Base-by-base conservation (phyloP, 2,888 invertebrate genomes). In the Euplexia lucipara region DNA sequence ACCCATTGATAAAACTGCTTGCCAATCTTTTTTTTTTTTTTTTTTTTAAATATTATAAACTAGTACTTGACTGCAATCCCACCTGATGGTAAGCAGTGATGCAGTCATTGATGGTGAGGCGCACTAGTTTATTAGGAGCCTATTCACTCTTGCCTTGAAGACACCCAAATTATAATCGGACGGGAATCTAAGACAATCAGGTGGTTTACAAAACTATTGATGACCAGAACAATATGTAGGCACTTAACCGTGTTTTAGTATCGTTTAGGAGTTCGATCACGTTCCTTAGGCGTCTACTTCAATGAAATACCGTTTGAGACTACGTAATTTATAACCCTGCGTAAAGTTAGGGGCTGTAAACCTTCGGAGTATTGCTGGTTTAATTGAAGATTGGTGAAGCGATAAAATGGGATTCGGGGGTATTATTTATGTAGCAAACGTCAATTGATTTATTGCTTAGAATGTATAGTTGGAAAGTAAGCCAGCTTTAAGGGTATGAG, bases 251-350 rank as follows among this genome's bases (percentile, higher is more conserved):
- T 41, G 12, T 44, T 42, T 14, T 41, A 12, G 6, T 1, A 69
- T 20, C 57, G 22, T 72, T 72, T 37, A 9, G 30, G 37, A 71
- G 52, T 72, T 49, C 41, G 7, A 44, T 62, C 72, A 72, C 72
- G 72, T 70, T 54, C 22, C 32, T 30, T 42, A 47, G 70, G 63
- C 58, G 63, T 72, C 63, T 58, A 56, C 20, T 75, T 52, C 76
- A 72, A 72, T 72, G 76, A 72, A 75, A 63, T 76, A 72, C 76
- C 44, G 76, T 58, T 75, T 75, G 57, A 48, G 72, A 72, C 63
- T 72, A 49, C 70, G 49, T 75, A 72, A 75, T 72, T 70, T 72
- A 70, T 57, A 63, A 62, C 63, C 53, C 51, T 47, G 49, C 10
- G 20, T 42, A 51, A 58, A 62, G 37, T 71, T 64, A 32, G 39